phyloP scores from a whole-genome alignment of 2,888 invertebrate species.

The Leptothorax acervorum region DNA sequence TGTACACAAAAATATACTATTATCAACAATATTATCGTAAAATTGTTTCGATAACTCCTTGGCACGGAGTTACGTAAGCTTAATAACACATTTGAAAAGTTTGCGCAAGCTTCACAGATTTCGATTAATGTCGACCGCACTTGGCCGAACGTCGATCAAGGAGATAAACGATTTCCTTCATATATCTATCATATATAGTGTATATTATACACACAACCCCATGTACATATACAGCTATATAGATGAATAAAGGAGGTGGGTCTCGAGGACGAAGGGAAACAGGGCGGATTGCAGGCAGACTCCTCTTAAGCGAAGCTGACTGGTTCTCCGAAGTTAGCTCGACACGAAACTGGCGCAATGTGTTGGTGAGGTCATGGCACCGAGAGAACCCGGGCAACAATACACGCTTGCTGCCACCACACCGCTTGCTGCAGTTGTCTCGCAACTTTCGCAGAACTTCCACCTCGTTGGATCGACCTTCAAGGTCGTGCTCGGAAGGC shows the following conservation, averaged over 20 bases:
- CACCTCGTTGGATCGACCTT: constrained; percentile 61
- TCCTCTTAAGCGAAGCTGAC: constrained; percentile 42
- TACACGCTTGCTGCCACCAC: constrained; percentile 36
- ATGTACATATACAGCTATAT: not conserved
- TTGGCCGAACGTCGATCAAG: constrained; percentile 10
- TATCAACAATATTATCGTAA: constrained; percentile 1
- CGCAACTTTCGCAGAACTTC: constrained; percentile 70
- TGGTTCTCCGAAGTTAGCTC: constrained; percentile 59
- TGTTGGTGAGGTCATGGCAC: constrained; percentile 68
- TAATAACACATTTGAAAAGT: not conserved
- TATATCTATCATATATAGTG: not conserved
- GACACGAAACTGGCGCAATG: constrained; percentile 47
- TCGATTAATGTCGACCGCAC: not conserved
- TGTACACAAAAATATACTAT: not conserved
- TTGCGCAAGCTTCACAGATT: not conserved
- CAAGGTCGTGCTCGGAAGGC: constrained; percentile 64
- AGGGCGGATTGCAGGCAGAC: not conserved
- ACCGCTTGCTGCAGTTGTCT: constrained; percentile 59
- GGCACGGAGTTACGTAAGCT: not conserved
- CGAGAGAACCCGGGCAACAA: constrained; percentile 50
- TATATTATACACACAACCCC: not conserved
- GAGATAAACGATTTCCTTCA: constrained; percentile 39
- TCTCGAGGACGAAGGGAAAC: constrained; percentile 10
- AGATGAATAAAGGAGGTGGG: constrained; percentile 1
- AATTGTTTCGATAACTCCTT: not conserved